A percentile compares a stretch with the other conserved stretches of the same genome.
Conservation (phyloP, 2,113 vertebrate genomes). For the Callipepla squamata region DNA sequence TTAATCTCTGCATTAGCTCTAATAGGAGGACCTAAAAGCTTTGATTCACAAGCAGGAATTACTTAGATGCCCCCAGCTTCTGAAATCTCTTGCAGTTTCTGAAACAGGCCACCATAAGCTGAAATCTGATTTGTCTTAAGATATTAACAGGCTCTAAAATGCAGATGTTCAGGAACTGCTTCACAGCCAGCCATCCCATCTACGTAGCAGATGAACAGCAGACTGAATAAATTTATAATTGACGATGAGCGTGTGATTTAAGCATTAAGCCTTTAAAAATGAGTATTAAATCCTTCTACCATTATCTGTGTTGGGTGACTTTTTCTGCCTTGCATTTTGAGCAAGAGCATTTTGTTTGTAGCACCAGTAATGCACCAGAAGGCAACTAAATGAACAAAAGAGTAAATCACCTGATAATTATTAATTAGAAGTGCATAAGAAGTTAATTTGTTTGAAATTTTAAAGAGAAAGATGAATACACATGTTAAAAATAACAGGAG, state of each 20-base stretch:
- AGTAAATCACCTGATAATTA: not conserved
- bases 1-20: constrained; percentile 12
- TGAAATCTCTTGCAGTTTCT: constrained; percentile 24
- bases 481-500: not conserved
- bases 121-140: constrained; percentile 58
- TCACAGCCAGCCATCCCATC: not conserved
- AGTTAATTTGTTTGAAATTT: not conserved
- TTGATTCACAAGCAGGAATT: not conserved
- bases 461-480: not conserved
- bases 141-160: constrained; percentile 48
- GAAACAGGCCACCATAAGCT: constrained; percentile 17
- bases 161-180: constrained; percentile 14
- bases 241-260: not conserved
- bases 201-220: not conserved
- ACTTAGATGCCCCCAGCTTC: constrained; percentile 32
- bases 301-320: not conserved
- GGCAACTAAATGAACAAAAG: not conserved
- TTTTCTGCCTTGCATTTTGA: not conserved
- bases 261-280: not conserved
- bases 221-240: constrained; percentile 4
- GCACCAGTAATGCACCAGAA: not conserved
- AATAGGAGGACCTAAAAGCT: constrained; percentile 12
- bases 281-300: not conserved
- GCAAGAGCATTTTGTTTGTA: not conserved
- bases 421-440: not conserved